Evolutionary conservation across 2,797 vertebrate genomes (phyloP).

Genomic region (Anomalospiza imberbis): DNA sequence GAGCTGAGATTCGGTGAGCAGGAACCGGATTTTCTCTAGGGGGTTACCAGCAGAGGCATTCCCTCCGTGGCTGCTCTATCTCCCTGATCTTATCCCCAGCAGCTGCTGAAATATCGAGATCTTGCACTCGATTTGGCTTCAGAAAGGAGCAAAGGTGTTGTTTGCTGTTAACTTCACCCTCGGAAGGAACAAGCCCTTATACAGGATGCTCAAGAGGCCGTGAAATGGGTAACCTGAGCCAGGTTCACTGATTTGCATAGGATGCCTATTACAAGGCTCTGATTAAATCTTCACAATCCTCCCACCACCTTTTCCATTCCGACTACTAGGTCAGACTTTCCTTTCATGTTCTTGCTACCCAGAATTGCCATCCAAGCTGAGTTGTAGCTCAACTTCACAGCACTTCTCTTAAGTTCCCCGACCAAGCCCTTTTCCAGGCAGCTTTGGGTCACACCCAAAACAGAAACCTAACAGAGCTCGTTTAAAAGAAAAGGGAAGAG

Average conservation of each 20-base stretch:
- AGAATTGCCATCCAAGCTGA: neutral
- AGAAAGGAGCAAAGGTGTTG: neutral
- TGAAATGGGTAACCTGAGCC: neutral
- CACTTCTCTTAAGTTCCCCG: neutral
- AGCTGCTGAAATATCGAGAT: neutral
- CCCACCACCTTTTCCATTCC: constrained; percentile 7
- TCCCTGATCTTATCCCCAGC: neutral
- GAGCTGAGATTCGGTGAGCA: neutral
- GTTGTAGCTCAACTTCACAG: neutral
- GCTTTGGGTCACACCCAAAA: neutral
- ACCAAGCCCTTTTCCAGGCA: constrained; percentile 12
- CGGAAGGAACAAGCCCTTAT: neutral
- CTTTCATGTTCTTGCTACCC: neutral
- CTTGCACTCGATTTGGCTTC: neutral
- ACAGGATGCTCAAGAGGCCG: neutral
- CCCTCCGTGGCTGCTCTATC: neutral
- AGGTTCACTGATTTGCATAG: constrained; percentile 5
- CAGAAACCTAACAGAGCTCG: neutral
- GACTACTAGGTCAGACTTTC: constrained; percentile 18
- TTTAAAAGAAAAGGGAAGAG: constrained; percentile 50
- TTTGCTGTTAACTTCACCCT: neutral
- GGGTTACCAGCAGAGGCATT: neutral
- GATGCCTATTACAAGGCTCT: neutral
- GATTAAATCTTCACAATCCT: constrained; percentile 41
- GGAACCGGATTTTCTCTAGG: neutral